Conservation (phyloP, 37 sponge, comb jelly and placozoan genomes). For the Halichondria panicea region DNA sequence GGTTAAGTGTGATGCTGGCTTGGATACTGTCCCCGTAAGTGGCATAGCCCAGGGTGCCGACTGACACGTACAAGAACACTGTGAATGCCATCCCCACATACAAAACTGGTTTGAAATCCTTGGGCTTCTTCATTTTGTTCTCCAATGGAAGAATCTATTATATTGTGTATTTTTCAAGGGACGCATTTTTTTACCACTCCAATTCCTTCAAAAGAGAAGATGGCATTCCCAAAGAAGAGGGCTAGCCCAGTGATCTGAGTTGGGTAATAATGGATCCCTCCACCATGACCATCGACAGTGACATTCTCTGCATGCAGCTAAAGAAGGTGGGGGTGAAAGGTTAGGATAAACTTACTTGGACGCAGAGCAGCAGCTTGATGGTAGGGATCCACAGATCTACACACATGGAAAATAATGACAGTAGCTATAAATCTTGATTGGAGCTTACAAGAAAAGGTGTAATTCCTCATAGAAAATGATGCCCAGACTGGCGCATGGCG, state of each 20-base stretch:
- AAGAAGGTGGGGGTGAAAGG: too few species aligned
- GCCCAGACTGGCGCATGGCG: conserved; percentile 41
- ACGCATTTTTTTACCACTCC: conserved; percentile 87
- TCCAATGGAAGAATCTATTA: conserved; percentile 88
- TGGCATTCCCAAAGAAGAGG: conserved; percentile 86
- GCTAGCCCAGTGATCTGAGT: too few species aligned
- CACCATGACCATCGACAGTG: too few species aligned
- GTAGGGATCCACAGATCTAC: too few species aligned
- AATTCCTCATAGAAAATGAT: conserved; percentile 63
- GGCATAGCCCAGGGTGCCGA: conserved; percentile 79
- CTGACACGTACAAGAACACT: conserved; percentile 32
- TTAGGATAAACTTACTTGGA: too few species aligned
- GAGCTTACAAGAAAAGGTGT: conserved; percentile 28
- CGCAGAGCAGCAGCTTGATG: too few species aligned
- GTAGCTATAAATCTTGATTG: too few species aligned
- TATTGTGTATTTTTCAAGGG: too few species aligned
- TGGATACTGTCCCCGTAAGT: conserved; percentile 63
- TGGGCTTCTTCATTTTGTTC: conserved; percentile 91
- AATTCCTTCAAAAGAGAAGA: conserved; percentile 93
- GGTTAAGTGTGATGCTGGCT: conserved; percentile 76
- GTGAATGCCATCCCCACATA: conserved; percentile 56
- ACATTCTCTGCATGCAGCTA: too few species aligned
- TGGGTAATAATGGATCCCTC: too few species aligned
- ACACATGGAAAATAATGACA: too few species aligned
- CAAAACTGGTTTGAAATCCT: conserved; percentile 53